Evolutionary conservation across 2,797 vertebrate genomes (phyloP).

Genomic region (Limnodromus scolopaceus): DNA sequence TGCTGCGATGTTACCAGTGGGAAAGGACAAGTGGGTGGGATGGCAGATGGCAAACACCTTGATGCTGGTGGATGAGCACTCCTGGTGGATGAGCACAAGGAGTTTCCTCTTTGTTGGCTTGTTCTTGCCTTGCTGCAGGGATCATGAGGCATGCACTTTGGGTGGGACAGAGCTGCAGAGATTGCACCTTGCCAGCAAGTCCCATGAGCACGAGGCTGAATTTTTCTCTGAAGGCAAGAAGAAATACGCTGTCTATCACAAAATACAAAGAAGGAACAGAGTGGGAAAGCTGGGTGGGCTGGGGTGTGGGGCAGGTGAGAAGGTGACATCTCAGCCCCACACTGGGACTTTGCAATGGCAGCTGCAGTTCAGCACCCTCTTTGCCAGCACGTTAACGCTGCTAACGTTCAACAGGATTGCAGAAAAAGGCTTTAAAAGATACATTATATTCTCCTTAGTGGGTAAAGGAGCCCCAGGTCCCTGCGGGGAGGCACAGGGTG

Average conservation of each 20-base stretch:
- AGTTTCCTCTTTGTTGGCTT: not conserved
- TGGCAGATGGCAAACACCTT: not conserved
- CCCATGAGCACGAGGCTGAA: not conserved
- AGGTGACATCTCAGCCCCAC: not conserved
- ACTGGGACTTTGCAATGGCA: not conserved
- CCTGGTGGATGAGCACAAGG: fast-evolving
- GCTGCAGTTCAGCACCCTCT: not conserved
- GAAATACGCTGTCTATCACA: not conserved
- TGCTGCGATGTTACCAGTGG: not conserved
- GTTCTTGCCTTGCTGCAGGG: not conserved
- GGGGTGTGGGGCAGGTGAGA: fast-evolving
- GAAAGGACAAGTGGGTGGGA: not conserved
- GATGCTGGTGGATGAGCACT: too few relatives aligned
- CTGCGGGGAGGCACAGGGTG: fast-evolving
- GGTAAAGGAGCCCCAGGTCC: not conserved
- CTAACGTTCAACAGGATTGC: not conserved
- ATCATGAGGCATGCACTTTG: fast-evolving
- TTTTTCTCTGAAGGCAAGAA: not conserved
- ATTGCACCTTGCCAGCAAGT: not conserved
- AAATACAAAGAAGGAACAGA: not conserved
- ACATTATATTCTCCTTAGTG: not conserved
- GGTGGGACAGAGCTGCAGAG: not conserved
- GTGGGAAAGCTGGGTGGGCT: not conserved
- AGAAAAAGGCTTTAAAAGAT: not conserved
- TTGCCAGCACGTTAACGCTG: not conserved